Evolutionary conservation across 2,113 vertebrate genomes (phyloP).

Genomic region (Channa argus): DNA sequence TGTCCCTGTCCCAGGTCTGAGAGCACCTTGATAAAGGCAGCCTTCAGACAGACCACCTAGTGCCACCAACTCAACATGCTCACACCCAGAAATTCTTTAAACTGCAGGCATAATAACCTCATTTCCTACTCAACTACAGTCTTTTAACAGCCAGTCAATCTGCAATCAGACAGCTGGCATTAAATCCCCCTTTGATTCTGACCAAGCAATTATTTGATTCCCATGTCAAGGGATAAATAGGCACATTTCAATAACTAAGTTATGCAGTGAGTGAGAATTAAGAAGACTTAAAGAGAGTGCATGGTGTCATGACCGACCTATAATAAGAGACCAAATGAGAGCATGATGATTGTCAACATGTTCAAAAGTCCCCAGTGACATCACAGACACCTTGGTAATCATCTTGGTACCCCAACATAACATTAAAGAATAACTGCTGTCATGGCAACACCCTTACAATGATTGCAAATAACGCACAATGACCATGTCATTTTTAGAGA

Average conservation of each 20-base stretch:
- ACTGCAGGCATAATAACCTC: neutral
- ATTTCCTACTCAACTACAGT: neutral
- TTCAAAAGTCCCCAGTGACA: neutral
- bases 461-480: neutral
- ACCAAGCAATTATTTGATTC: neutral
- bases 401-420: neutral
- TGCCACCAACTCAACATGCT: neutral
- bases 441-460: neutral
- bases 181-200: neutral
- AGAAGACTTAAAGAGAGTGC: neutral
- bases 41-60: constrained; percentile 10
- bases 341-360: neutral
- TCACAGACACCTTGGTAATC: constrained; percentile 8
- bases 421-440: constrained; percentile 1
- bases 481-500: neutral
- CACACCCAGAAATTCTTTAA: neutral
- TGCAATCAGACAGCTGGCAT: neutral
- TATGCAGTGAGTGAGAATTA: no score
- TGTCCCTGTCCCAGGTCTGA: constrained; percentile 6
- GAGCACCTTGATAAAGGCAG: constrained; percentile 21
- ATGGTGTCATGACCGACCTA: neutral
- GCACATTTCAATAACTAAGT: no score
- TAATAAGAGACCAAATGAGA: constrained; percentile 4
- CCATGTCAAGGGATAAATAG: neutral
- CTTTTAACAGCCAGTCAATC: neutral